phyloP scores from a whole-genome alignment of 2,888 invertebrate genomes.

The Brenthis hecate region DNA sequence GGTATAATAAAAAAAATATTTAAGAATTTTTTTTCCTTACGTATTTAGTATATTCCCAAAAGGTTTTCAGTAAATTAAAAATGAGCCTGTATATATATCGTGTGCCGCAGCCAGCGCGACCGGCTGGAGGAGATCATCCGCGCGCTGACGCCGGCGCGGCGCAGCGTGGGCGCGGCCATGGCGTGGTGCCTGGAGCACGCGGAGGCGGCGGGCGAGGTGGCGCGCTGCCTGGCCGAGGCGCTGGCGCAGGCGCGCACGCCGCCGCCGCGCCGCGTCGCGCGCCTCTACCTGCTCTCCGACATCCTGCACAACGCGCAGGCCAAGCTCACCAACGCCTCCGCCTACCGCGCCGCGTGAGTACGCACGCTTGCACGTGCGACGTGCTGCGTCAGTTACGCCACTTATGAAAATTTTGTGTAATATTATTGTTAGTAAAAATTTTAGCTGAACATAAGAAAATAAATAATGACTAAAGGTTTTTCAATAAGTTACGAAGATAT shows the following conservation, averaged over 20 bases:
- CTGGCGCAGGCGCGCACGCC: constrained; percentile 85
- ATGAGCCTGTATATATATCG: too few relatives aligned
- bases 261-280: constrained; percentile 93
- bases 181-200: constrained; percentile 99
- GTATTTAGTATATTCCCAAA: too few relatives aligned
- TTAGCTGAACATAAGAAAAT: too few relatives aligned
- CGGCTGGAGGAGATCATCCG: constrained; percentile 95
- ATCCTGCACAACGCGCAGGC: constrained; percentile 98
- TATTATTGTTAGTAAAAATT: too few relatives aligned
- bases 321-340: constrained; percentile 97
- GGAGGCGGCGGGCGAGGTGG: constrained; percentile 97
- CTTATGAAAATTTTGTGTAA: too few relatives aligned
- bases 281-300: constrained; percentile 97
- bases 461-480: too few relatives aligned
- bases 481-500: too few relatives aligned
- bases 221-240: constrained; percentile 94
- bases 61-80: too few relatives aligned
- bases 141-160: constrained; percentile 89
- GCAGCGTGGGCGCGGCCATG: constrained; percentile 96
- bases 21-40: too few relatives aligned
- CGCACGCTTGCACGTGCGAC: too few relatives aligned
- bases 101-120: constrained; percentile 90
- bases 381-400: too few relatives aligned
- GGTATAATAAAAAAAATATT: too few relatives aligned
- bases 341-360: constrained; percentile 92